These are phyloP conservation scores for Thyatira batis DNA, from an alignment of 2,888 invertebrate species.

Conservation along the genomic window DNA sequence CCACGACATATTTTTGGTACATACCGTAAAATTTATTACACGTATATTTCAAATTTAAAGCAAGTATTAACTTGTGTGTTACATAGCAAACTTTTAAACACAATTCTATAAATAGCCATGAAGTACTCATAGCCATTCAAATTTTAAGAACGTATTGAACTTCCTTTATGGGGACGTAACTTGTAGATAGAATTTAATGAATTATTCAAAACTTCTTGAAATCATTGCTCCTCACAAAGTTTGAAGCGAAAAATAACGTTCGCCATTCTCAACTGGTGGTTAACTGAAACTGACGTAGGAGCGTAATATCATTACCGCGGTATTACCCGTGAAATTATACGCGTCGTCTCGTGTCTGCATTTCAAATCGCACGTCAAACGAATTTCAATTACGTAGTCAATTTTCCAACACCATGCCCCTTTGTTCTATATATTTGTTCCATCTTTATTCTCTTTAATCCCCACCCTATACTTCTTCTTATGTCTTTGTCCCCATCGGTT, in stretches of 20 bases:
- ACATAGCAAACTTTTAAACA: not conserved
- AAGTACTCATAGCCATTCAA: not conserved
- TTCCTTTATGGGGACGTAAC: constrained; percentile 1
- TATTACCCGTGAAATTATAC: constrained; percentile 1
- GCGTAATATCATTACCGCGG: not conserved
- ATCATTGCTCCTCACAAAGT: not conserved
- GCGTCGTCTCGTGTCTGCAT: constrained; percentile 7
- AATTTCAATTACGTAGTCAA: constrained; percentile 10
- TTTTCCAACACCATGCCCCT: constrained; percentile 9
- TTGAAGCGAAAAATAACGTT: not conserved
- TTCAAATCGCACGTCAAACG: constrained; percentile 16
- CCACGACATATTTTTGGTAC: not conserved
- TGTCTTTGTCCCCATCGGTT: no score
- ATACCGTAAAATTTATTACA: no score
- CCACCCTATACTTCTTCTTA: no score
- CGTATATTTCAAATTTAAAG: no score
- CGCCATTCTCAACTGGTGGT: not conserved
- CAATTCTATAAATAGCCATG: not conserved
- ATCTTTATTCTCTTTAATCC: not conserved
- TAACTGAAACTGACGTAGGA: not conserved
- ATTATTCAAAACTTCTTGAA: constrained; percentile 2
- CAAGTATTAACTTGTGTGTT: no score
- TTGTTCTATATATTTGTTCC: constrained; percentile 2
- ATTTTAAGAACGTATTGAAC: constrained; percentile 1
- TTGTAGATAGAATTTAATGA: constrained; percentile 1